phyloP scores from a whole-genome alignment of 2,797 vertebrate genomes.

The Triplophysa yarkandensis region DNA sequence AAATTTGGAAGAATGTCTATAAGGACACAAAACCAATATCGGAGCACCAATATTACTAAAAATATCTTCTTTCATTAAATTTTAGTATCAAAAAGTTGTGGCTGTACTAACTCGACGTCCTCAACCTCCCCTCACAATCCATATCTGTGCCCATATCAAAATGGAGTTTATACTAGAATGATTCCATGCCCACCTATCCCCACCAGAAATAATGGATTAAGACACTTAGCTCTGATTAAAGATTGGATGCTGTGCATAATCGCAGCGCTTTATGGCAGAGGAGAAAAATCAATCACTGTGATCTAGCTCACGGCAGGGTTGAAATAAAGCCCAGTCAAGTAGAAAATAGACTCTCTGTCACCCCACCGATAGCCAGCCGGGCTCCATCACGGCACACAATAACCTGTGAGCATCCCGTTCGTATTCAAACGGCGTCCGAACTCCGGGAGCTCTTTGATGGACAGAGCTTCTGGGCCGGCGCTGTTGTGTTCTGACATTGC shows the following conservation, averaged over 20 bases:
- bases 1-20: no score
- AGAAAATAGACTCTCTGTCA: constrained; percentile 84
- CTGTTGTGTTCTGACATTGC: constrained; percentile 39
- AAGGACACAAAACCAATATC: no score
- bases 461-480: constrained; percentile 30
- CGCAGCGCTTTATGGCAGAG: constrained; percentile 55
- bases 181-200: constrained; percentile 44
- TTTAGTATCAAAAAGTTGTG: neutral
- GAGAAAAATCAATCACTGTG: constrained; percentile 77
- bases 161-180: constrained; percentile 53
- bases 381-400: constrained; percentile 71
- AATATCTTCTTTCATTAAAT: no score
- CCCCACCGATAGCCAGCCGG: constrained; percentile 69
- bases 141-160: constrained; percentile 37
- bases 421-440: constrained; percentile 37
- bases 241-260: constrained; percentile 64
- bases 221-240: constrained; percentile 62
- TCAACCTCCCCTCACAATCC: neutral
- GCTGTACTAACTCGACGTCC: neutral
- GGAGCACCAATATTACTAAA: no score
- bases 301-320: constrained; percentile 77
- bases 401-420: constrained; percentile 61
- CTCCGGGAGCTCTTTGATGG: constrained; percentile 41
- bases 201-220: constrained; percentile 58
- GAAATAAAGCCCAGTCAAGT: constrained; percentile 83